Evolutionary conservation across 1,140 invertebrate genomes (phyloP).

Genomic region (Drosophila suzukii): DNA sequence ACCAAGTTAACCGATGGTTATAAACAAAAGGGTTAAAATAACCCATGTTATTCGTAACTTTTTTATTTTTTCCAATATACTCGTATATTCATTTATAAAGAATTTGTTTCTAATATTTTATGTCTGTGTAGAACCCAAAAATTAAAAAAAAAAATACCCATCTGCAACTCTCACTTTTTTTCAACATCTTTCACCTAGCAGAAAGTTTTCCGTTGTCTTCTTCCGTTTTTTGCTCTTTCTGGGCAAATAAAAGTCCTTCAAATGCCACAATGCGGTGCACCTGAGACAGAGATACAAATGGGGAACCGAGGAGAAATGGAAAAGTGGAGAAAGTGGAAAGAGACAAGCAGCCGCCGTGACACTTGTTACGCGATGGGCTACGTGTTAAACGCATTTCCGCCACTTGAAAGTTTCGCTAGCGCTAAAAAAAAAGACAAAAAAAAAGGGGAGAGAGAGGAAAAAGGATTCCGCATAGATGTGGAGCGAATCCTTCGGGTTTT

Average conservation of each 20-base stretch:
- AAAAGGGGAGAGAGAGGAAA: not conserved
- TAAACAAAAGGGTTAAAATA: no score
- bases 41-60: not conserved
- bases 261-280: slow-evolving; percentile 64
- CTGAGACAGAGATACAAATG: slow-evolving; percentile 52
- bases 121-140: not conserved
- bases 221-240: slow-evolving; percentile 7
- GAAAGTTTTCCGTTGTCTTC: slow-evolving; percentile 52
- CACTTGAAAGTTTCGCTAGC: slow-evolving; percentile 55
- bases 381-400: slow-evolving; percentile 75
- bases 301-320: not conserved
- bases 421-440: not conserved
- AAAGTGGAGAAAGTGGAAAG: not conserved
- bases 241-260: slow-evolving; percentile 63
- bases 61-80: not conserved
- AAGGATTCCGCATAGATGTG: slow-evolving; percentile 15
- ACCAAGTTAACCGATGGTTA: no score
- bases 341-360: slow-evolving; percentile 30
- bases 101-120: not conserved
- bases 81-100: no score
- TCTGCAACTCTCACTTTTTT: slow-evolving; percentile 12
- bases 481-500: slow-evolving; percentile 54
- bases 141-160: slow-evolving; percentile 4
- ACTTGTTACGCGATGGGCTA: slow-evolving; percentile 59
- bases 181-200: slow-evolving; percentile 19